Evolutionary conservation across 2,797 vertebrate genomes (phyloP), one percentile per base, ranked within the genome.

Genomic region (Pseudochaenichthys georgianus): DNA sequence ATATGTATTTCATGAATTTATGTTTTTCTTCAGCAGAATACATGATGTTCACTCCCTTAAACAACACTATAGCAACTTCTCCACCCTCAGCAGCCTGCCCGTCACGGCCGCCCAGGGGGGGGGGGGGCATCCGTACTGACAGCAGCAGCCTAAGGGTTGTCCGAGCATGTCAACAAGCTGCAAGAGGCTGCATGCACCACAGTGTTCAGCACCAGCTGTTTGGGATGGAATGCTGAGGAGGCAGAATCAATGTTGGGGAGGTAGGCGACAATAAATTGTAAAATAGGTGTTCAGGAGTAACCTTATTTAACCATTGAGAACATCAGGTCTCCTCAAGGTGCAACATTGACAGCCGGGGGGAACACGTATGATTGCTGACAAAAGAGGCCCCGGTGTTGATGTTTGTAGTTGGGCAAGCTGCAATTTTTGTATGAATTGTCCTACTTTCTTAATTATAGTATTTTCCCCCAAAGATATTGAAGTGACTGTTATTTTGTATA

Each of bases 1-100:
- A 80, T 72, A 75, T 82, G 72, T 83, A 88, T 88, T 80, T 83
- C 77, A 89, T 86, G 60, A 81, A 88, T 91, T 71, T 84, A 86
- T 91, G 70, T 80, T 67, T 79, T 75, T 62, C 64, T 75, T 77
- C 51, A 51, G 46, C 61, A 38, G 74, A 43, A 73, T 51, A 77
- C 73, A 70, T 66, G 63, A 83, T 78, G 28, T 73, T 80, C 45
- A 6, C 48, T 52, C 19, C 47, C 46, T 41, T 15, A 67, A 78
- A 74, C 57, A 72, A 62, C 3, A 12, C 48, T 21, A 52, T 3
- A 43, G 64, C n/a, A 58, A 53, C 55, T 13, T 16, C 51, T 6
- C 5, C 55, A 53, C 23, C 28, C 28, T 13, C 52, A 3, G 4
- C 45, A 55, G 46, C 31, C 75, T 64, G 72, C 81, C 88, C 87